phyloP scores from a whole-genome alignment of 2,113 vertebrate genomes.

The Ciconia stormi region DNA sequence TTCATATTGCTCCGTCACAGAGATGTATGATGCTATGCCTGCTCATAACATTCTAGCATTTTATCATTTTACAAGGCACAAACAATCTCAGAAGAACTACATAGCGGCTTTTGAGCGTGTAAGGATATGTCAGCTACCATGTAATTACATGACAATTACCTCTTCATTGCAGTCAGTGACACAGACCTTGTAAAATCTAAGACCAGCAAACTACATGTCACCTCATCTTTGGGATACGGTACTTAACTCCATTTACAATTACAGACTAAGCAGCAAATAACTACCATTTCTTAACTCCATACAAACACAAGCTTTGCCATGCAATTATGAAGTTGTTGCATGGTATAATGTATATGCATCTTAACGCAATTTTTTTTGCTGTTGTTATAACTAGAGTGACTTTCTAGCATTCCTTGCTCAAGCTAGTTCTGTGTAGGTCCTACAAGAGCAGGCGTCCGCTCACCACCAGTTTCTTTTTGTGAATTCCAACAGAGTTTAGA shows the following conservation, averaged over 20 bases:
- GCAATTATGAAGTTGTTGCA: not conserved
- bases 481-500: not conserved
- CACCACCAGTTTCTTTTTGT: not conserved
- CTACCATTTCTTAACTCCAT: not conserved
- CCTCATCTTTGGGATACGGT: not conserved
- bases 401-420: not conserved
- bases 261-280: constrained; percentile 12
- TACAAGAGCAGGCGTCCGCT: not conserved
- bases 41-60: not conserved
- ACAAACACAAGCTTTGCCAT: not conserved
- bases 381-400: not conserved
- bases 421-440: not conserved
- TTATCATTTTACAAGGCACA: constrained; percentile 36
- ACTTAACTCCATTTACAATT: not conserved
- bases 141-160: not conserved
- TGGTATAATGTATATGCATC: not conserved
- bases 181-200: constrained; percentile 5
- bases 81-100: not conserved
- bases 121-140: not conserved
- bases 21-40: not conserved
- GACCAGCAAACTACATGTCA: not conserved
- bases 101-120: not conserved
- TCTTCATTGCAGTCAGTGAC: not conserved
- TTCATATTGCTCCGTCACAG: not conserved
- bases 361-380: not conserved